A percentile compares a stretch with the other conserved stretches of the same genome.
phyloP scores from a whole-genome alignment of 2,797 vertebrate genomes.

The Cyprinella venusta region DNA sequence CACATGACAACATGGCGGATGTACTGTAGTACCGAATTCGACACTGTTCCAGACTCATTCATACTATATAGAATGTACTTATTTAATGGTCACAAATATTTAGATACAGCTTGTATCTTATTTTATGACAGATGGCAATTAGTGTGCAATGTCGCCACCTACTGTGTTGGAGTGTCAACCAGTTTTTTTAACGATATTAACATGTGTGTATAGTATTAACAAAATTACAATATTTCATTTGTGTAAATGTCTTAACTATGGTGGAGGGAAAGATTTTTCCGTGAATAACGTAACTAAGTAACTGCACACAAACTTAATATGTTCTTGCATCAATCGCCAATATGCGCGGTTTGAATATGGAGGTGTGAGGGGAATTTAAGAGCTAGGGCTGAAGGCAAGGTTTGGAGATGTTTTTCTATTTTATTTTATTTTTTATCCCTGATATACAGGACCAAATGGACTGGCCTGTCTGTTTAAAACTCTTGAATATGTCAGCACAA shows the following conservation, averaged over 20 bases:
- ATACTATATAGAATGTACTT: background rate
- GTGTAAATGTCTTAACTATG: background rate
- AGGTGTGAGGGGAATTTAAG: background rate
- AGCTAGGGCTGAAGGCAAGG: background rate
- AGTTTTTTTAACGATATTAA: background rate
- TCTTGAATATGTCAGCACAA: background rate
- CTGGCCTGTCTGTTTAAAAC: background rate
- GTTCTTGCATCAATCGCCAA: background rate
- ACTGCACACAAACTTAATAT: background rate
- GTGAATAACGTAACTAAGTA: background rate
- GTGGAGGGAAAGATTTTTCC: background rate
- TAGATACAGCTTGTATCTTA: background rate
- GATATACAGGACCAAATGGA: background rate
- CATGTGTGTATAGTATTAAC: background rate
- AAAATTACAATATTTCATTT: background rate
- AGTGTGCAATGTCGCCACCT: background rate
- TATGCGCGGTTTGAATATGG: background rate
- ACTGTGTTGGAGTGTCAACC: background rate
- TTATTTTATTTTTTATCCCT: background rate
- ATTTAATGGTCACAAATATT: background rate
- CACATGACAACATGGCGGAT: no score
- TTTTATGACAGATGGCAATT: background rate
- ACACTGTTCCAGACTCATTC: no score
- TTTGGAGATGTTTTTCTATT: background rate
- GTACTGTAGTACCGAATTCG: no score